These are phyloP conservation scores for Cordilura impudica DNA, from an alignment of 2,888 invertebrate genomes.

Conservation along the genomic window DNA sequence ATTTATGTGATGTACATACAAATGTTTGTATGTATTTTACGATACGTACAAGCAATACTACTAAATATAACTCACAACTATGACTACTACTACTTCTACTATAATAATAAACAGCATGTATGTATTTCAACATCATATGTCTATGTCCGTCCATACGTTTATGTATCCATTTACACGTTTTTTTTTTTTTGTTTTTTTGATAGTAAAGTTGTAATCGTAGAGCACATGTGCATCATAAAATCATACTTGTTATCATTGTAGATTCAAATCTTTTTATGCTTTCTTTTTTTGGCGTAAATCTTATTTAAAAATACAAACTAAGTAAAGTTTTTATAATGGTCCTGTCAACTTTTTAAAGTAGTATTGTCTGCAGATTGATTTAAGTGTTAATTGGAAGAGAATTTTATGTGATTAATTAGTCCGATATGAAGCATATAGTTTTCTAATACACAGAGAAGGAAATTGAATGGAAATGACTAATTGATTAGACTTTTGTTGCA, in stretches of 20 bases:
- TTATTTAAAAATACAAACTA: too few relatives aligned
- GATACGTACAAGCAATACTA: neutral
- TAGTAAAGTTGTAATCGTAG: constrained; percentile 48
- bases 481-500: too few relatives aligned
- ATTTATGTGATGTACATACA: neutral
- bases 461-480: too few relatives aligned
- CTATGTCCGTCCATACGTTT: constrained; percentile 11
- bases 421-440: too few relatives aligned
- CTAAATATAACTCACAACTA: neutral
- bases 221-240: constrained; percentile 42
- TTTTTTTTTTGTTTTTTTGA: constrained; percentile 32
- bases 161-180: constrained; percentile 43
- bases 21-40: neutral
- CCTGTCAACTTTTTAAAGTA: too few relatives aligned
- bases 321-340: too few relatives aligned
- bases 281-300: too few relatives aligned
- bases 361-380: too few relatives aligned
- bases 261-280: neutral
- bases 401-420: too few relatives aligned
- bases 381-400: too few relatives aligned
- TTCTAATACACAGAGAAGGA: too few relatives aligned
- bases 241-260: neutral
- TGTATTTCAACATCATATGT: neutral
- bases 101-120: too few relatives aligned
- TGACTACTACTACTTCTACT: neutral